Base-by-base conservation (phyloP, 1,140 invertebrate genomes). In the Danaus plexippus region DNA sequence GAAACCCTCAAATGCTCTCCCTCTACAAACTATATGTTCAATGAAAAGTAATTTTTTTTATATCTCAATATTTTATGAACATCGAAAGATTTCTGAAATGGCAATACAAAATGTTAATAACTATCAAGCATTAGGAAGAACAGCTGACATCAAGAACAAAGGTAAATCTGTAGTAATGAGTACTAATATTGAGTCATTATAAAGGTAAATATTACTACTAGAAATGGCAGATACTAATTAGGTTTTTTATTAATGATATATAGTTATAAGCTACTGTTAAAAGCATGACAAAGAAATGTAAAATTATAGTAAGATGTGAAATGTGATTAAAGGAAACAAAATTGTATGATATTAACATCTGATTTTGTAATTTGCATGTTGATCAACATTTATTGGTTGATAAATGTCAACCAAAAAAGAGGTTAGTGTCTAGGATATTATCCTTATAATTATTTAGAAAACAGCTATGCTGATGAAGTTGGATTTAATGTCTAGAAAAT, bases 81-180 rank as follows among this genome's bases (percentile, higher is more conserved):
- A 74, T 77, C 67, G 63, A 79, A 73, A 69, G 59, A 64, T 70
- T 73, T 74, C 71, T 77, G 73, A 79, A 70, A 78, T 83, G 76
- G 77, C 70, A 67, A 74, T 80, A 70, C 75, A 78, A 77, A 68
- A 72, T 60, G 42, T 44, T 57, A 50, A 32, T 47, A 49, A 60
- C 32, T 41, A 56, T 62, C 63, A 56, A 62, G 56, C 57, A 50
- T 50, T 62, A 59, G 15, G 43, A 59, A 59, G 46, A 54, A 46
- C 54, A 44, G 40, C 56, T 51, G 49, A 32, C 62, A 54, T 48
- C 60, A 49, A 42, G 47, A 51, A 45, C 32, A 54, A 65, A 64
- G 64, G 64, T 66, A 66, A 66, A 48, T 56, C 50, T 47, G 49
- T 59, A 61, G 49, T 55, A 13, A 54, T 44, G 22, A 54, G 40